A percentile compares a stretch with the other conserved stretches of the same genome.
Conservation (phyloP, 2,113 vertebrate genomes). For the Ammospiza nelsoni region DNA sequence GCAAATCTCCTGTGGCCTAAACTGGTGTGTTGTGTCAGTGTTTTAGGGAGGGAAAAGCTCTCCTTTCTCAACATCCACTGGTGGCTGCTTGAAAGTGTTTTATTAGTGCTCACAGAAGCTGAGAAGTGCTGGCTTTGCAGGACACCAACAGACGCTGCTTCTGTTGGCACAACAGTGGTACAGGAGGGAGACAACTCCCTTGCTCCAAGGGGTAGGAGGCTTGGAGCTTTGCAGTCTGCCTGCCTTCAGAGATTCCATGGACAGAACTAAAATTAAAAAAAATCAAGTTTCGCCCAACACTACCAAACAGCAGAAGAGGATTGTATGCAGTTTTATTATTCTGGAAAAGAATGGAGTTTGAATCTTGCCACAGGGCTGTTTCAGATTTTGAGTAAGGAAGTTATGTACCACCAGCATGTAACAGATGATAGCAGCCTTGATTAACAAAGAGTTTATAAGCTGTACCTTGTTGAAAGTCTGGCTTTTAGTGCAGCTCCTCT, state of each 20-base stretch:
- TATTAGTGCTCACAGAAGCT: background rate
- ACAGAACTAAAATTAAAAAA: background rate
- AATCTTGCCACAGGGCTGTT: background rate
- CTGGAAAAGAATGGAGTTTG: background rate
- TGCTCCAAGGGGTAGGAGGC: background rate
- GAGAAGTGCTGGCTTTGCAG: background rate
- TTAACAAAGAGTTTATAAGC: background rate
- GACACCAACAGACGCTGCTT: background rate
- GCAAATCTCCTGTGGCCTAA: background rate
- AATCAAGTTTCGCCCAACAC: background rate
- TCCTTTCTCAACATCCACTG: background rate
- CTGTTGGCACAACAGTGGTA: background rate
- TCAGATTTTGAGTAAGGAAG: background rate
- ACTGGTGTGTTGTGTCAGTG: background rate
- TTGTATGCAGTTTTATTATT: background rate
- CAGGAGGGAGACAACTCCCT: background rate
- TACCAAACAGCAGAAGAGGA: background rate
- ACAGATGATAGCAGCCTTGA: background rate
- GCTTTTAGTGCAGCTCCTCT: background rate
- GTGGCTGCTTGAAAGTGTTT: background rate
- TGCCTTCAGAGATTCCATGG: background rate
- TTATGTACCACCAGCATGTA: background rate
- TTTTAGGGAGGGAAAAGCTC: background rate
- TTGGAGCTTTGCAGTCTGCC: background rate
- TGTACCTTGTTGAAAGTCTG: background rate